Evolutionary conservation across 1,140 invertebrate species (phyloP).

Genomic region (Chelonus insularis): DNA sequence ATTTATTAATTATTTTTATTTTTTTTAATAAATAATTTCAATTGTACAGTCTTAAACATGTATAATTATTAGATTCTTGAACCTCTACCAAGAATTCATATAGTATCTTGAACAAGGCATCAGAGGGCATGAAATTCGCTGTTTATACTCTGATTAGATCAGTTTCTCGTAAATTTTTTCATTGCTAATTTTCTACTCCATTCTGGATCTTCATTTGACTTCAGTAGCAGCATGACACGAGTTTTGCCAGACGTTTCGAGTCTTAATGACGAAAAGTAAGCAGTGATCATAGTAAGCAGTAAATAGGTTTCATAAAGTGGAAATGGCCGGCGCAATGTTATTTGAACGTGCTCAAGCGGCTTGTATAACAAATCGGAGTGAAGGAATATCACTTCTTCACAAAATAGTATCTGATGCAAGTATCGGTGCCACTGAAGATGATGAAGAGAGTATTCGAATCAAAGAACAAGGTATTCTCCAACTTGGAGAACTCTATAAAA

Average conservation of each 20-base stretch:
- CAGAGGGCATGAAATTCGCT: no score
- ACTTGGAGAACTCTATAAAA: constrained; percentile 86
- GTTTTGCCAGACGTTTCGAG: constrained; percentile 28
- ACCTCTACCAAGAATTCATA: no score
- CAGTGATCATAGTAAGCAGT: neutral
- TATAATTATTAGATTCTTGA: no score
- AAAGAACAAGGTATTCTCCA: constrained; percentile 91
- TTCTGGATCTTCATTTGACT: constrained; percentile 18
- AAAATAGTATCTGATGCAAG: constrained; percentile 72
- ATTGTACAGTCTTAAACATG: no score
- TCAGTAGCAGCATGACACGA: constrained; percentile 34
- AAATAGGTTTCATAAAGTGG: constrained; percentile 9
- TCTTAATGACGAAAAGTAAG: constrained; percentile 12
- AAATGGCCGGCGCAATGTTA: constrained; percentile 84
- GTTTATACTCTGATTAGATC: no score
- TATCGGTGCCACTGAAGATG: constrained; percentile 69
- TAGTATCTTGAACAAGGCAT: no score
- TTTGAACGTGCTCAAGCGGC: constrained; percentile 78
- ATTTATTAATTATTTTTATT: no score
- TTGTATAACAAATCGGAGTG: constrained; percentile 70
- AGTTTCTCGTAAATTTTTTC: no score
- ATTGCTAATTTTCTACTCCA: no score
- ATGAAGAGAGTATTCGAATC: constrained; percentile 83
- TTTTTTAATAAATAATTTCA: no score
- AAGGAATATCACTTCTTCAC: constrained; percentile 70